Conservation (phyloP, 2,113 vertebrate genomes). For the Saccopteryx bilineata region DNA sequence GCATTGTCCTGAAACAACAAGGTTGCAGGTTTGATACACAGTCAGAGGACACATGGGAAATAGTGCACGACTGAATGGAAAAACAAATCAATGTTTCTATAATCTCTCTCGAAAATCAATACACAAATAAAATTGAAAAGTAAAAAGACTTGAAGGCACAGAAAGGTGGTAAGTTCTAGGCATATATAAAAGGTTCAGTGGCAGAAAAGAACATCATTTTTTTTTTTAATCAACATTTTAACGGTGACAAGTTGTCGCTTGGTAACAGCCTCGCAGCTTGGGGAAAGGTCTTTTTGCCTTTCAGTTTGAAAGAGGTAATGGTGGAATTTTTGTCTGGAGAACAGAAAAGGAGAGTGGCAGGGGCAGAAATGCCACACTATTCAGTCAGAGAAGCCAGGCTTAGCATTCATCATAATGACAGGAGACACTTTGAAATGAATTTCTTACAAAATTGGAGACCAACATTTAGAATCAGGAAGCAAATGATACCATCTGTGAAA, state of each 20-base stretch:
- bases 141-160: neutral
- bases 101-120: too few species aligned
- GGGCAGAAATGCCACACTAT: neutral
- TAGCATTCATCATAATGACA: constrained; percentile 40
- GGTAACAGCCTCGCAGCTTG: constrained; percentile 43
- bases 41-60: neutral
- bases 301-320: constrained; percentile 11
- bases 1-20: neutral
- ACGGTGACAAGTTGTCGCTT: constrained; percentile 44
- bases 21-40: neutral
- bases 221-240: constrained; percentile 19
- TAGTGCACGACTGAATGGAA: too few species aligned
- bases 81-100: too few species aligned
- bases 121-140: too few species aligned
- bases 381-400: neutral
- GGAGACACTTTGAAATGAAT: constrained; percentile 60
- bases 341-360: constrained; percentile 39
- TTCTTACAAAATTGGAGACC: constrained; percentile 43
- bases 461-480: constrained; percentile 8
- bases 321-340: constrained; percentile 65
- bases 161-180: neutral
- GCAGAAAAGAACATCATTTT: neutral
- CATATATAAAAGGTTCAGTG: neutral
- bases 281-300: constrained; percentile 54
- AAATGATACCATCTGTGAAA: neutral